These are phyloP conservation scores for Orthonychiurus folsomi DNA, from an alignment of 2,888 invertebrate species.

Conservation along the genomic window DNA sequence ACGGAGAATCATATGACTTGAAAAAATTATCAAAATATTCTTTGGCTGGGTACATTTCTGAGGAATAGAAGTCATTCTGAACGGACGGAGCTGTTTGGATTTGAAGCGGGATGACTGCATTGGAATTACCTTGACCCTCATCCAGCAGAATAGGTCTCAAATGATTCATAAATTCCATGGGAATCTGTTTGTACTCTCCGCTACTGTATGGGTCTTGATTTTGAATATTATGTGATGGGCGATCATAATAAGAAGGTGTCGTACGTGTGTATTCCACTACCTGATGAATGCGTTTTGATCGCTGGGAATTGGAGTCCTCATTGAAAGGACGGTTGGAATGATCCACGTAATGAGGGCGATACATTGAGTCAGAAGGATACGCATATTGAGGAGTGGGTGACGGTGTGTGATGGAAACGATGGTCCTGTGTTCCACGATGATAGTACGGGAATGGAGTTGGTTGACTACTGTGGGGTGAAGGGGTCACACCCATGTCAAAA, in stretches of 20 bases:
- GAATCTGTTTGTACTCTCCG: slow-evolving; percentile 34
- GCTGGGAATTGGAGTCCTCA: background rate
- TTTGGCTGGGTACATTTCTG: slow-evolving; percentile 35
- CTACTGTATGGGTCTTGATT: slow-evolving; percentile 7
- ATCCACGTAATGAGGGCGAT: background rate
- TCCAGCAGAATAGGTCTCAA: slow-evolving; percentile 27
- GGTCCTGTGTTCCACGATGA: background rate
- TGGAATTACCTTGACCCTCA: background rate
- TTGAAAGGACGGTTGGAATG: slow-evolving; percentile 1
- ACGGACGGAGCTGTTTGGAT: slow-evolving; percentile 23
- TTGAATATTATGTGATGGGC: background rate
- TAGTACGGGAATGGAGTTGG: background rate
- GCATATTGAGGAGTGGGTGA: slow-evolving; percentile 15
- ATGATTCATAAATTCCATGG: slow-evolving; percentile 35
- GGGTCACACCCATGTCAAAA: background rate
- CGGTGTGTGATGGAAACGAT: background rate
- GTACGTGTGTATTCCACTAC: background rate
- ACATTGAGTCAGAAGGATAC: background rate
- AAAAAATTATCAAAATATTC: slow-evolving; percentile 38
- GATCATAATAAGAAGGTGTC: background rate
- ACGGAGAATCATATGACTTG: slow-evolving; percentile 24
- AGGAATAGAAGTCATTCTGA: slow-evolving; percentile 19
- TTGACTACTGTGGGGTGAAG: background rate
- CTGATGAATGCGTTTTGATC: background rate
- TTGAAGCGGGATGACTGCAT: slow-evolving; percentile 1